Conservation (phyloP, 2,888 invertebrate species). For the Palloptera scutellata region DNA sequence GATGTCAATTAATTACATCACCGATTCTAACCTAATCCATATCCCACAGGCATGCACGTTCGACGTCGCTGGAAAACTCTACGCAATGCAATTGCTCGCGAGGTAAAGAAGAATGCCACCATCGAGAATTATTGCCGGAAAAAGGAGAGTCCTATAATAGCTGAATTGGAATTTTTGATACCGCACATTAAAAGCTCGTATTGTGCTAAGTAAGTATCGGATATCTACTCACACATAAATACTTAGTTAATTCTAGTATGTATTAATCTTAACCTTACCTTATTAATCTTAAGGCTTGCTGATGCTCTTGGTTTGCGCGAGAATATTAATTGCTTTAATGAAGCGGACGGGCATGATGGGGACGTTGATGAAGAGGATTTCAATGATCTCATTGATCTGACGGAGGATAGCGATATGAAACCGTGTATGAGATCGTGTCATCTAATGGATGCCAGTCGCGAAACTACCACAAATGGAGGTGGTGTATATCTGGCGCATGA, state of each 20-base stretch:
- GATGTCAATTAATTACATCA: background rate
- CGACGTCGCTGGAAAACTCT: constrained; percentile 46
- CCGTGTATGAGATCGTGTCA: constrained; percentile 23
- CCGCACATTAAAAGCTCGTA: constrained; percentile 40
- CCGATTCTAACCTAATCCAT: background rate
- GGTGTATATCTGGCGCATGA: constrained; percentile 9
- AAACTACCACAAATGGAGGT: background rate
- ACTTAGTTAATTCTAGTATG: background rate
- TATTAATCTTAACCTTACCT: background rate
- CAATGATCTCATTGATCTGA: constrained; percentile 33
- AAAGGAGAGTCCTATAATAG: constrained; percentile 36
- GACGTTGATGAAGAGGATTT: constrained; percentile 25
- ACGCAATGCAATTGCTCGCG: constrained; percentile 41
- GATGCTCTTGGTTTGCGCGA: constrained; percentile 36
- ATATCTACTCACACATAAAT: too few species aligned
- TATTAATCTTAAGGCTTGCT: constrained; percentile 31
- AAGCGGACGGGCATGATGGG: background rate
- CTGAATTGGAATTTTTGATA: constrained; percentile 41
- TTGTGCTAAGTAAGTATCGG: constrained; percentile 39
- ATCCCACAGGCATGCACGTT: constrained; percentile 39
- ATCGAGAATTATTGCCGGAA: constrained; percentile 30
- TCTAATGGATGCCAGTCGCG: constrained; percentile 7
- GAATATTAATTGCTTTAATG: constrained; percentile 12
- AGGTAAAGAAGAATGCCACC: constrained; percentile 37
- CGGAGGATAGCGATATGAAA: constrained; percentile 36